A percentile compares a stretch with the other conserved stretches of the same genome.
phyloP scores from a whole-genome alignment of 2,113 vertebrate genomes.

The Dermatemys mawii region DNA sequence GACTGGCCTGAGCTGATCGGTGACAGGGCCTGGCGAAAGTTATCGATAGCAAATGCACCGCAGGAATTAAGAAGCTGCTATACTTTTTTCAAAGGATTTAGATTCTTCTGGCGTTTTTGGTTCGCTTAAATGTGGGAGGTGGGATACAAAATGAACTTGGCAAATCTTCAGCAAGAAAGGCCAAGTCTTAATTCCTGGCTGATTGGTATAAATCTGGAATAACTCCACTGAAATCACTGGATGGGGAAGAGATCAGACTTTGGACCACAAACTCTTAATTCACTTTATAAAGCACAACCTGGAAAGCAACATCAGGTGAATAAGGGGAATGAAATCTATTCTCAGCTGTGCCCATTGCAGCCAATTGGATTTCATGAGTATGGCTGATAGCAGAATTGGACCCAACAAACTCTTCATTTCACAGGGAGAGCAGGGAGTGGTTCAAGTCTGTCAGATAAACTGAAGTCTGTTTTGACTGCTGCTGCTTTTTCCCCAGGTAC shows the following conservation, averaged over 20 bases:
- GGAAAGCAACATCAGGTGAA: neutral
- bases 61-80: neutral
- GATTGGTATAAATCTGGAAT: neutral
- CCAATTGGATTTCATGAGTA: neutral
- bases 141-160: neutral
- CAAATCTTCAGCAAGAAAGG: neutral
- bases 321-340: neutral
- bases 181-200: neutral
- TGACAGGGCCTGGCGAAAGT: neutral
- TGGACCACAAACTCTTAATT: neutral
- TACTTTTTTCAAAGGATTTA: neutral
- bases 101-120: neutral
- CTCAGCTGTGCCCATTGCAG: neutral
- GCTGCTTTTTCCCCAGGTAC: neutral
- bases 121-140: neutral
- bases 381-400: neutral
- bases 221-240: neutral
- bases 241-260: neutral
- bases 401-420: neutral
- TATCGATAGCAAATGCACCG: neutral
- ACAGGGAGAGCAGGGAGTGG: neutral
- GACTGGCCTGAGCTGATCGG: rapidly evolving
- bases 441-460: neutral
- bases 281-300: neutral
- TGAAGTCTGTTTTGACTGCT: neutral